Evolutionary conservation across 2,113 vertebrate species (phyloP), one percentile per base, ranked within the genome.

Genomic region (Eidolon helvum): DNA sequence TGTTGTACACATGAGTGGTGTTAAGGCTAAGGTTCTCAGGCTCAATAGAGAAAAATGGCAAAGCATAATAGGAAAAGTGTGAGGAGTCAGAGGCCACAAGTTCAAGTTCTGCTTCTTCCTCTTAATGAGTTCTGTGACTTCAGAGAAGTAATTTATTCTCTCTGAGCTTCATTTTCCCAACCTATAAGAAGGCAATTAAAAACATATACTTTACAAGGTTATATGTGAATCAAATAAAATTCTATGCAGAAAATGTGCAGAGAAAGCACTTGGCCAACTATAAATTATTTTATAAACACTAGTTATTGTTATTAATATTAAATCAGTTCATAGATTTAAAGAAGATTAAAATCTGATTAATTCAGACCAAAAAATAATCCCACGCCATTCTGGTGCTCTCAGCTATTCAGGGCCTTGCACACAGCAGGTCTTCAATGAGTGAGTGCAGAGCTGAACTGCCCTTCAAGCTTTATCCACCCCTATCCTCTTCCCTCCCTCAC

Each of bases 261-360:
- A 50, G 45, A 91, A 91, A 90, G 71, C 53, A 87, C 12, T 38
- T 66, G 19, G 65, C 26, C 90, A 90, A 43, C 33, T 87, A 78
- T 35, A 80, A 69, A 65, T 38, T 61, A 77, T 57, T 92, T 87
- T 45, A 63, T 77, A 91, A 94, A 80, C 18, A 68, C 48, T 40
- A 48, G 40, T 86, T 89, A 86, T 26, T 75, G 30, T 63, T 75
- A 65, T 75, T 84, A 90, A 87, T 68, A 90, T 57, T 74, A 93
- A 84, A 69, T 83, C 79, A 63, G 33, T 63, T 61, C 22, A 48
- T 4, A n/a, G 45, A 87, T 72, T 72, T 80, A 69, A 86, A 91
- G 48, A 91, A 91, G 57, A 91, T 48, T 68, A 92, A 90, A 94
- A 86, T 59, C 84, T 91, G 68, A 93, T 72, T 82, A 75, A 92